Conservation (phyloP, 1,140 invertebrate species). For the Pseudobourletiella spinata region DNA sequence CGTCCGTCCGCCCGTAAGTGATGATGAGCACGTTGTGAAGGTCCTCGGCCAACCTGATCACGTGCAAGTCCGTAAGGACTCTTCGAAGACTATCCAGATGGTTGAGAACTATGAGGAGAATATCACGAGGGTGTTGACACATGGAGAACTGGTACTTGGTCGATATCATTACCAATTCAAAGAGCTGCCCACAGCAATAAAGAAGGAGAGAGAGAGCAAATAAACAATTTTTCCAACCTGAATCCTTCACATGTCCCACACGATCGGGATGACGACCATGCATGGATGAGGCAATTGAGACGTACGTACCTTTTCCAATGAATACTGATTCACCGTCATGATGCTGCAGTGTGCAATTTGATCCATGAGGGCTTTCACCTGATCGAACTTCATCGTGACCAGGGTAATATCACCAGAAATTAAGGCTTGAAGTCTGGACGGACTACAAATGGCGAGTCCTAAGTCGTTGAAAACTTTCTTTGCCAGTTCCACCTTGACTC, state of each 20-base stretch:
- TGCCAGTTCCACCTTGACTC: slow-evolving; percentile 21
- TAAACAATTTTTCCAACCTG: too few species aligned
- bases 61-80: slow-evolving; percentile 20
- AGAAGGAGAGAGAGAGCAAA: too few species aligned
- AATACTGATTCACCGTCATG: slow-evolving; percentile 33
- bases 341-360: slow-evolving; percentile 30
- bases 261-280: too few species aligned
- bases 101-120: slow-evolving; percentile 31
- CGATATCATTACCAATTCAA: slow-evolving; percentile 31
- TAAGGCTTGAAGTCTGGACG: slow-evolving; percentile 21
- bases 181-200: too few species aligned
- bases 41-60: slow-evolving; percentile 18
- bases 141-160: slow-evolving; percentile 33
- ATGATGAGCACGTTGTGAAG: slow-evolving; percentile 21
- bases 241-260: too few species aligned
- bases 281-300: too few species aligned
- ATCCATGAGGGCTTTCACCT: slow-evolving; percentile 22
- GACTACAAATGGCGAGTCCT: slow-evolving; percentile 24
- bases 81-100: slow-evolving; percentile 31
- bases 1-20: neutral
- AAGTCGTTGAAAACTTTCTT: slow-evolving; percentile 29
- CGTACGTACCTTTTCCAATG: slow-evolving; percentile 36
- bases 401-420: slow-evolving; percentile 16
- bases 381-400: slow-evolving; percentile 10
- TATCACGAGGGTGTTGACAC: slow-evolving; percentile 27